Base-by-base conservation (phyloP, 2,888 invertebrate genomes). In the Aquatica leii region DNA sequence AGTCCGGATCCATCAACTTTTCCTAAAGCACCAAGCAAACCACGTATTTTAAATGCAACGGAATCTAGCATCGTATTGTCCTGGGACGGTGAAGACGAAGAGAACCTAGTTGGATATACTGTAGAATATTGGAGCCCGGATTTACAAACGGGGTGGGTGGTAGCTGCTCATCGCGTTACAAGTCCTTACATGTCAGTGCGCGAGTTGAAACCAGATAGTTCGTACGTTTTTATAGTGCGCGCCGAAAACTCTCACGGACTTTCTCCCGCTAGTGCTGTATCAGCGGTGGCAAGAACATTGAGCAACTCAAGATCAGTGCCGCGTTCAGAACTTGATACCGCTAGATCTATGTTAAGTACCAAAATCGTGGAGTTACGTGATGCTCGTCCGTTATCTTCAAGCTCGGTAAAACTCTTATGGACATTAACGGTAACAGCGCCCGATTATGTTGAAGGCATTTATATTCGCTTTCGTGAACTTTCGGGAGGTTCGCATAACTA, bases 241-340 rank as follows among this genome's bases (percentile, higher is more conserved):
- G 94, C 95, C 0, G 92, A 93, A 82, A 96, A 95, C 79, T 87
- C 89, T 9, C 90, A 94, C 76, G 95, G 95, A 9, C 84, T 94
- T 46, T 93, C 94, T 1, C 86, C 90, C 40, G 95, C 95, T 1
- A 93, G 94, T 73, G 86, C 87, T 11, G 82, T 91, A 24, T 93
- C 94, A 15, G 87, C 88, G 68, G 84, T 87, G 11, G 88, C 90
- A 20, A 87, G 88, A 71, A 94, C 94, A 5, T 81, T 86, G 51
- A 85, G 84, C 46, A 88, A 89, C 78, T 85, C 88, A 69, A 86
- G 88, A 50, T 85, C 88, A 14, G 87, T 91, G 74, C 89, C 90
- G 0, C 89, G 90, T 71, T 90, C 90, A 61, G 92, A 93, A 80
- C 81, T 93, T 67, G 91, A 92, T 72, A 90, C 91, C 72, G 92